These are phyloP conservation scores for Jaculus jaculus DNA, from an alignment of 2,113 vertebrate genomes.

Conservation along the genomic window DNA sequence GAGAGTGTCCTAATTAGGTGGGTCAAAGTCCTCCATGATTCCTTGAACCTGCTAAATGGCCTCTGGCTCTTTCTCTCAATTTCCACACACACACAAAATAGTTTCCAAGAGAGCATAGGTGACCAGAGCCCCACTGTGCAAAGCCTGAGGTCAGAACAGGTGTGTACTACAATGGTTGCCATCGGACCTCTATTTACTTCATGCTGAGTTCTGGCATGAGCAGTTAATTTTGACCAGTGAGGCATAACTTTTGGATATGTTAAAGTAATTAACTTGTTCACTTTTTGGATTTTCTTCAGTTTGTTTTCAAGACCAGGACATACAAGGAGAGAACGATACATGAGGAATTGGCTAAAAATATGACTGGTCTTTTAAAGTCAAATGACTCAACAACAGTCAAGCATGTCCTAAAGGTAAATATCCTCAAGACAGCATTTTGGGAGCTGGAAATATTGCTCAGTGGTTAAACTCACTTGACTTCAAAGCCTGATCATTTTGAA, in stretches of 20 bases:
- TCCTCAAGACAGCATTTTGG: background rate
- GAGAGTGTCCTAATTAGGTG: conserved; percentile 70
- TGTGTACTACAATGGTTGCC: background rate
- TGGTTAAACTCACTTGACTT: no score
- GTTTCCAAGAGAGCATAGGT: conserved; percentile 56
- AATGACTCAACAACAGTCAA: conserved; percentile 92
- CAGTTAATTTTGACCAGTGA: conserved; percentile 4
- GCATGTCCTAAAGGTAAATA: conserved; percentile 92
- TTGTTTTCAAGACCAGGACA: conserved; percentile 93
- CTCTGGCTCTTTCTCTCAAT: conserved; percentile 55
- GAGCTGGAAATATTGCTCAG: no score
- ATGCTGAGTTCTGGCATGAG: conserved; percentile 51
- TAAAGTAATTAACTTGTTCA: conserved; percentile 12
- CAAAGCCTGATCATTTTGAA: no score
- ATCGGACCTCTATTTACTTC: conserved; percentile 11
- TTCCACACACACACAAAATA: conserved; percentile 52
- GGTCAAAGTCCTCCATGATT: conserved; percentile 70
- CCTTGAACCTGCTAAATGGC: conserved; percentile 48
- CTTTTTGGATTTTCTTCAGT: conserved; percentile 85
- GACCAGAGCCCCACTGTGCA: conserved; percentile 6
- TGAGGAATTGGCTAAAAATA: conserved; percentile 93
- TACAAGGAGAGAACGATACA: conserved; percentile 94
- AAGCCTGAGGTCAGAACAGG: conserved; percentile 35
- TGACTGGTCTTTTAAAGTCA: conserved; percentile 94
- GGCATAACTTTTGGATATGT: background rate